These are phyloP conservation scores for Mystacides longicornis DNA, from an alignment of 2,888 invertebrate genomes.

Conservation along the genomic window DNA sequence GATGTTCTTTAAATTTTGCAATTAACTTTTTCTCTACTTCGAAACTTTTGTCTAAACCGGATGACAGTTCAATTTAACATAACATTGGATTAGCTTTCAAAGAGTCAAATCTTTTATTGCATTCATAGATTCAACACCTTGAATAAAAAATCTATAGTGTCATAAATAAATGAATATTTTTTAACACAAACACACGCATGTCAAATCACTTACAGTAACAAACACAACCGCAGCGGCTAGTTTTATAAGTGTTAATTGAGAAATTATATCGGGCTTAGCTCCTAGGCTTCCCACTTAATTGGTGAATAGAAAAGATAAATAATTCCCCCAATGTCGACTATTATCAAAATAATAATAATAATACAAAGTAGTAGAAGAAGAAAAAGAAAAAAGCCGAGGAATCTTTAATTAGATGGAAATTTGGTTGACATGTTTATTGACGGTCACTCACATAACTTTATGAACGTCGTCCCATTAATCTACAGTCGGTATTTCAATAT, in stretches of 20 bases:
- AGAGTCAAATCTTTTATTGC: too few relatives aligned
- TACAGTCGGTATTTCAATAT: conserved; percentile 21
- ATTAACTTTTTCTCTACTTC: too few relatives aligned
- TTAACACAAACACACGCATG: too few relatives aligned
- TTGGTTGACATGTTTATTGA: conserved; percentile 26
- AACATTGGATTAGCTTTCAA: too few relatives aligned
- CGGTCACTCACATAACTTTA: conserved; percentile 24
- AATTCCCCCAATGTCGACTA: conserved; percentile 2
- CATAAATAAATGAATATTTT: too few relatives aligned
- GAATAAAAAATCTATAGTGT: too few relatives aligned
- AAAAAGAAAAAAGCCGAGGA: neutral
- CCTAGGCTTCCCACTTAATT: conserved; percentile 13
- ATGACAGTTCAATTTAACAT: too few relatives aligned
- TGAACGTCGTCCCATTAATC: conserved; percentile 22
- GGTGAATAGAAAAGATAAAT: conserved; percentile 10
- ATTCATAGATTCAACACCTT: too few relatives aligned
- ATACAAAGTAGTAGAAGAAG: neutral
- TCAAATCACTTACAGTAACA: too few relatives aligned
- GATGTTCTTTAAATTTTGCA: too few relatives aligned
- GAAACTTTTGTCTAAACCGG: too few relatives aligned
- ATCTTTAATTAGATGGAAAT: conserved; percentile 25
- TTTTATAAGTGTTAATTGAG: neutral
- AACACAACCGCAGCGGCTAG: too few relatives aligned
- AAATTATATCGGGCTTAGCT: neutral
- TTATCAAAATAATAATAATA: neutral